phyloP scores from a whole-genome alignment of 2,113 vertebrate genomes.

The Falcunculus frontatus region DNA sequence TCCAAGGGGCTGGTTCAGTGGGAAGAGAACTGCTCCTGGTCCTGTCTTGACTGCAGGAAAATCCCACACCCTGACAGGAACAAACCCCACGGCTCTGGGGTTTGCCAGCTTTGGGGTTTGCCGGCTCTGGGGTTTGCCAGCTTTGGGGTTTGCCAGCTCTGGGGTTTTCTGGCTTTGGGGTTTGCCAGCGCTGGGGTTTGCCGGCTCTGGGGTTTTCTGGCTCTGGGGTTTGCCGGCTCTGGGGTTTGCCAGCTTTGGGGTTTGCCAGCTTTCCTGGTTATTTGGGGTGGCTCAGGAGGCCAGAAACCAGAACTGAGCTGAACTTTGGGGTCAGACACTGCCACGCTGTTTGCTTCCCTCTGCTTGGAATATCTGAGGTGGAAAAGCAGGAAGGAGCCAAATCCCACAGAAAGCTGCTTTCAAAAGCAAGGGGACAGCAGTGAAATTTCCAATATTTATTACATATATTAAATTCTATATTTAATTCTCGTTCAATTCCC shows the following conservation, averaged over 20 bases:
- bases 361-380: neutral
- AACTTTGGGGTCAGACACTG: neutral
- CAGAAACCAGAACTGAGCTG: neutral
- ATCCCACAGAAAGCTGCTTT: neutral
- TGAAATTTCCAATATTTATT: neutral
- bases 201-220: neutral
- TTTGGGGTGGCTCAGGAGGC: neutral
- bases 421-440: neutral
- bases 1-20: neutral
- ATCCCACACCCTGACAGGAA: neutral
- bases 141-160: rapidly evolving
- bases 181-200: neutral
- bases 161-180: neutral
- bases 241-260: neutral
- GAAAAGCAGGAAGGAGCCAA: neutral
- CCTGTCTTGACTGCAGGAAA: neutral
- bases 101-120: neutral
- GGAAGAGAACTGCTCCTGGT: neutral
- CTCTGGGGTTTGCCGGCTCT: neutral
- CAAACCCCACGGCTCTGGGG: neutral
- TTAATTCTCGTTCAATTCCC: neutral
- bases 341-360: neutral
- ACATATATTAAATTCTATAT: neutral
- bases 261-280: neutral
- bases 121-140: neutral